Percentiles rank a stretch among this genome's conserved stretches.
Evolutionary conservation across 2,797 vertebrate species (phyloP).

Genomic region (Potorous gilbertii): DNA sequence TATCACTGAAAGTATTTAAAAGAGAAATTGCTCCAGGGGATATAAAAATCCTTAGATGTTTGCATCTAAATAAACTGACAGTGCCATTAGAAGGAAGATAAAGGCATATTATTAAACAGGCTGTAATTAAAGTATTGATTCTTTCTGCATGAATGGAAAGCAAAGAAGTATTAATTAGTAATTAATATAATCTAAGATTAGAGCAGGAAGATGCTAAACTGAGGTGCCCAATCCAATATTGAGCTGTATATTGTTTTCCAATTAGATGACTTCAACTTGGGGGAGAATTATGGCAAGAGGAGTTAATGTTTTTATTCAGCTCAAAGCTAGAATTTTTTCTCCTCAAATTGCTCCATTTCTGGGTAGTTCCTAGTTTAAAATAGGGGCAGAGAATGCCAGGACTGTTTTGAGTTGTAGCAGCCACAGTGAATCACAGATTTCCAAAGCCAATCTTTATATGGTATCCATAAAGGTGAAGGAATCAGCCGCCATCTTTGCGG

Average conservation of each 20-base stretch:
- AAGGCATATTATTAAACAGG: slow-evolving; percentile 83
- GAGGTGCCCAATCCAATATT: slow-evolving; percentile 62
- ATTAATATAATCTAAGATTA: slow-evolving; percentile 83
- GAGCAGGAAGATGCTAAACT: slow-evolving; percentile 74
- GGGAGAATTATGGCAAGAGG: slow-evolving; percentile 65
- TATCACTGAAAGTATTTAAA: slow-evolving; percentile 83
- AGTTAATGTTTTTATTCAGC: slow-evolving; percentile 66
- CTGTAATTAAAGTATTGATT: slow-evolving; percentile 84
- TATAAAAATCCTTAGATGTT: slow-evolving; percentile 83
- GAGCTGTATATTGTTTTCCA: slow-evolving; percentile 69
- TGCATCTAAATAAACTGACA: slow-evolving; percentile 83
- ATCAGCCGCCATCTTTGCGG: neutral
- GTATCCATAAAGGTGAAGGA: neutral
- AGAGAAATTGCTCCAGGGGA: slow-evolving; percentile 80
- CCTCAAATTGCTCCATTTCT: neutral
- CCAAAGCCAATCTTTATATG: neutral
- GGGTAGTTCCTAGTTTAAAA: neutral
- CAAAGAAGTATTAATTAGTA: slow-evolving; percentile 80
- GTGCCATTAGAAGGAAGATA: slow-evolving; percentile 81
- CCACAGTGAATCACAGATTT: neutral
- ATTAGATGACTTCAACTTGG: slow-evolving; percentile 75
- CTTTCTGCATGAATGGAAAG: slow-evolving; percentile 79
- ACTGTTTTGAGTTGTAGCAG: neutral
- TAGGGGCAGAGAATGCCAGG: neutral
- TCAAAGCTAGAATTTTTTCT: slow-evolving; percentile 11